These are phyloP conservation scores for Adoxophyes honmai DNA, from an alignment of 1,140 invertebrate genomes.

Conservation along the genomic window DNA sequence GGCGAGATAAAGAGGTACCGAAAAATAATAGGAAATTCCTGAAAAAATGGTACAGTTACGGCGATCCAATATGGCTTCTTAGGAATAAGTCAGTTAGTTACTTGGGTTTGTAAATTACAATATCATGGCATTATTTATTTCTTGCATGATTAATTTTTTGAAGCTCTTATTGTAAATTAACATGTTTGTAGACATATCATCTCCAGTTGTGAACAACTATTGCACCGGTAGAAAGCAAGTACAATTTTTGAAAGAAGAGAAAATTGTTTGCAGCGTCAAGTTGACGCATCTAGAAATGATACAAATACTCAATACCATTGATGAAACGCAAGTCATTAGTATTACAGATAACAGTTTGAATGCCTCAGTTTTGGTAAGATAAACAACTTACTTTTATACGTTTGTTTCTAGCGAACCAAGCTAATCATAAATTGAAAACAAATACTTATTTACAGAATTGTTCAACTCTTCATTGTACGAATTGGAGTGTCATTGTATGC, in stretches of 20 bases:
- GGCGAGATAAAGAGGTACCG: slow-evolving; percentile 27
- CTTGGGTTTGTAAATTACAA: slow-evolving; percentile 35
- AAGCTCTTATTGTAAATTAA: slow-evolving; percentile 23
- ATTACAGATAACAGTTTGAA: slow-evolving; percentile 32
- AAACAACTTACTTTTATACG: too few relatives aligned
- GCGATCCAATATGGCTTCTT: slow-evolving; percentile 47
- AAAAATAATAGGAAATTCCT: slow-evolving; percentile 25
- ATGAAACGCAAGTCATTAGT: slow-evolving; percentile 40
- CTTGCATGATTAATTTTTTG: slow-evolving; percentile 11
- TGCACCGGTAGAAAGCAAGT: slow-evolving; percentile 49
- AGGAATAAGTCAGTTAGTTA: slow-evolving; percentile 37
- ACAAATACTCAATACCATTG: slow-evolving; percentile 36
- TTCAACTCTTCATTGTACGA: slow-evolving; percentile 45
- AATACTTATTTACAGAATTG: slow-evolving; percentile 49
- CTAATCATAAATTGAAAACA: too few relatives aligned
- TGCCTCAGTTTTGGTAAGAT: slow-evolving; percentile 39
- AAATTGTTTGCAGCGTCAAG: slow-evolving; percentile 52
- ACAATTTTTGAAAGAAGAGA: slow-evolving; percentile 52
- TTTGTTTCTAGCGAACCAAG: too few relatives aligned
- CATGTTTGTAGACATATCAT: slow-evolving; percentile 46
- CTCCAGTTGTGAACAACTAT: slow-evolving; percentile 44
- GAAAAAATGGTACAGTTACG: slow-evolving; percentile 35
- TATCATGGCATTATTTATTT: background rate
- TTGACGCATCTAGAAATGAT: slow-evolving; percentile 58
- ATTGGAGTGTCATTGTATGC: slow-evolving; percentile 50